Evolutionary conservation across 2,888 invertebrate species (phyloP), one percentile per base, ranked within the genome.

Genomic region (Zeuzera pyrina): DNA sequence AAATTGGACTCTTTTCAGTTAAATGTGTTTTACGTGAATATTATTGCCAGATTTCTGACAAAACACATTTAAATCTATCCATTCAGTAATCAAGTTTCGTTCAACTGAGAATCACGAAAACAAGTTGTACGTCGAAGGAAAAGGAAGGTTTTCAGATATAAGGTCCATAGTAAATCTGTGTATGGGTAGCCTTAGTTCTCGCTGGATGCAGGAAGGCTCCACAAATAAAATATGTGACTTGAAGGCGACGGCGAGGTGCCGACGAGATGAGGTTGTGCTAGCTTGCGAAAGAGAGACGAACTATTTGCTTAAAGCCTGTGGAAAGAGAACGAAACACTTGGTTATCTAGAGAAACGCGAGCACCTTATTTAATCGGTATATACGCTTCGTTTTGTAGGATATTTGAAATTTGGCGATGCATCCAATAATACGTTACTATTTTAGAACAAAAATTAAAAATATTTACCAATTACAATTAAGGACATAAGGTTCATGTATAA

Each of bases 151-250:
- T 42, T 35, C 36, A 38, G 36, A 31, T 36, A 41, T 42, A 33
- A 39, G 41, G 47, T 38, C 46, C 43, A 27, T 41, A 42, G 53
- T 58, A 62, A 61, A 51, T 49, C 51, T 57, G 62, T 69, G 61
- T 56, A 66, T 73, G 56, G 69, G 43, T 51, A 40, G 66, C 73
- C 64, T 79, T 77, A 74, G 61, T 59, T 58, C 65, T 57, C 66
- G 68, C 74, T 68, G 69, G 73, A 76, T 81, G 72, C 71, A 79
- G 77, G 79, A 76, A 81, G 74, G 73, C 68, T 78, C 64, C 64
- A 79, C 83, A 78, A 81, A 83, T 81, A 83, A 81, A 83, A 83
- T 79, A 83, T 81, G 78, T 81, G 81, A 81, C 78, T 79, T 59
- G 71, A 70, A 74, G 77, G 78, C 81, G 76, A 79, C 79, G 71